phyloP scores from a whole-genome alignment of 2,797 vertebrate species.

The Microchirus variegatus region DNA sequence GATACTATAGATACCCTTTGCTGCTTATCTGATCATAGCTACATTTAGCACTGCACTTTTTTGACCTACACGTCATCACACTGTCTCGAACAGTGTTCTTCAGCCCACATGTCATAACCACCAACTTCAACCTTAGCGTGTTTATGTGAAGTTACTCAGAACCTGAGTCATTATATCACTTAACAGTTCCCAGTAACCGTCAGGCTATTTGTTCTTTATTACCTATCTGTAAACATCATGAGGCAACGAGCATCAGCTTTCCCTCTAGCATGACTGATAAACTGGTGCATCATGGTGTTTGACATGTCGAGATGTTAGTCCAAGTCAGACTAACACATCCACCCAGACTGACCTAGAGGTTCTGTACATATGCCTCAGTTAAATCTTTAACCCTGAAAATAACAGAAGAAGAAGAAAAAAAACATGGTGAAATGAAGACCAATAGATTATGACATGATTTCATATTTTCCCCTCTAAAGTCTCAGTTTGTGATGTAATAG shows the following conservation, averaged over 20 bases:
- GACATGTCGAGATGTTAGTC: constrained; percentile 17
- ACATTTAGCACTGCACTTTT: constrained; percentile 58
- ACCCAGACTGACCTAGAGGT: too few relatives aligned
- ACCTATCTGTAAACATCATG: constrained; percentile 37
- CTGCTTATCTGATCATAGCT: constrained; percentile 29
- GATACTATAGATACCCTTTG: constrained; percentile 18
- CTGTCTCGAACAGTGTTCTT: too few relatives aligned
- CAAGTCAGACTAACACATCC: too few relatives aligned
- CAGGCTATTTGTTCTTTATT: constrained; percentile 11
- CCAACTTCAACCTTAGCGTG: neutral
- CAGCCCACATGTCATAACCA: neutral
- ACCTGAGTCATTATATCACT: constrained; percentile 12
- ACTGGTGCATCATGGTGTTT: constrained; percentile 5
- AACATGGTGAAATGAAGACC: too few relatives aligned
- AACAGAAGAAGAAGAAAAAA: too few relatives aligned
- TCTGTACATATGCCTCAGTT: too few relatives aligned
- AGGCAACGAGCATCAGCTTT: constrained; percentile 7
- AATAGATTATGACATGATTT: too few relatives aligned
- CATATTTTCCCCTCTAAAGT: too few relatives aligned
- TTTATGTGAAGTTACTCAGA: constrained; percentile 21
- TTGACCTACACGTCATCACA: constrained; percentile 22
- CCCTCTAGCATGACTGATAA: constrained; percentile 27
- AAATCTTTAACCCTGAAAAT: too few relatives aligned
- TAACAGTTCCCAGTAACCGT: constrained; percentile 33
- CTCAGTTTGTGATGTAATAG: too few relatives aligned